Base-by-base conservation (phyloP, 1,140 invertebrate genomes). In the Sycobia sp. region DNA sequence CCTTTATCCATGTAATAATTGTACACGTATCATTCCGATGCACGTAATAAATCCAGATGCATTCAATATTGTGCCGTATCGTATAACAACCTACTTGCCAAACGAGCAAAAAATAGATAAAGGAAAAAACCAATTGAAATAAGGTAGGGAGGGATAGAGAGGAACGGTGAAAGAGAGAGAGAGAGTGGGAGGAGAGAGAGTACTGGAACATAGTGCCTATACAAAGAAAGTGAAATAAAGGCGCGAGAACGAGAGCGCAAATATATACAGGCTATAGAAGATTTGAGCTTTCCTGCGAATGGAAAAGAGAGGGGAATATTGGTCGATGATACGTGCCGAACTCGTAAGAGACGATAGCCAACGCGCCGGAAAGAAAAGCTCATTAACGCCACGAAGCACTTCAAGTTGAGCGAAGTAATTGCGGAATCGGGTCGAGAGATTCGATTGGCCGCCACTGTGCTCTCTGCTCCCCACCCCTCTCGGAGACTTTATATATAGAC, bases 331-430 rank as follows among this genome's bases (percentile, higher is more conserved):
- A 68, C 71, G 66, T 68, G 66, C 65, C 67, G 63, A 55, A 70
- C 53, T 66, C 49, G 63, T 60, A 60, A 66, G 58, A 32, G 34
- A 27, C 59, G 64, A 63, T 49, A 43, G 59, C 39, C 27, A 44
- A 36, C 22, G 51, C 49, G 64, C 62, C 64, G 62, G 56, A 64
- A 62, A 67, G 57, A 66, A 66, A 69, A 70, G 59, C 69, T 71
- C 69, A 70, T 73, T 71, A 71, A 71, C 68, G 68, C 67, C 65
- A 58, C 56, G 61, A 62, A 61, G 65, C 60, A 61, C 56, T 67
- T 61, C 54, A 50, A 62, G 66, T 51, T 57, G 65, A 68, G 69
- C 67, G 67, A 65, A 69, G 67, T 69, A 69, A 69, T 68, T 67
- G 66, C 62, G 53, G 50, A 50, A 67, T 68, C 51, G 44, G 47